phyloP scores from a whole-genome alignment of 2,797 vertebrate species.

The Pipistrellus kuhlii region DNA sequence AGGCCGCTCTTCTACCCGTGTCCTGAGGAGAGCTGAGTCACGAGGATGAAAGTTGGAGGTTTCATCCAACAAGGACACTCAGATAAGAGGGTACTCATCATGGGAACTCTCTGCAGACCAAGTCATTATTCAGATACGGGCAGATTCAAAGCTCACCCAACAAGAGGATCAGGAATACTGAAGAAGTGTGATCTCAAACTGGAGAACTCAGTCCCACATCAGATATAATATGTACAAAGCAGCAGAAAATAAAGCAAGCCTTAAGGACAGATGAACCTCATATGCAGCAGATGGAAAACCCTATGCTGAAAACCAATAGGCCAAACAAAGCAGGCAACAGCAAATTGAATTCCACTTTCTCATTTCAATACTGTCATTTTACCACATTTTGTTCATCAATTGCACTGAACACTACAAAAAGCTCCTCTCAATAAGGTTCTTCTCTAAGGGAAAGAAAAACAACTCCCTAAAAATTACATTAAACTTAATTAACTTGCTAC shows the following conservation, averaged over 20 bases:
- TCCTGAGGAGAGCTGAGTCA: neutral
- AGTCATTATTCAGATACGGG: neutral
- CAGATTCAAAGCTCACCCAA: neutral
- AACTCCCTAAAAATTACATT: neutral
- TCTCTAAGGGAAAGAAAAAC: constrained; percentile 1
- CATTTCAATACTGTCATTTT: neutral
- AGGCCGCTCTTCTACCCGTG: neutral
- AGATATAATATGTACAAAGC: constrained; percentile 44
- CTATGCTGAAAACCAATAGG: neutral
- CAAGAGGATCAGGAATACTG: constrained; percentile 5
- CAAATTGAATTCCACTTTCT: neutral
- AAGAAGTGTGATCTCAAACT: constrained; percentile 15
- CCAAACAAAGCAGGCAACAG: constrained; percentile 12
- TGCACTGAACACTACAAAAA: neutral
- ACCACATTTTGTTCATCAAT: neutral
- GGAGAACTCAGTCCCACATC: constrained; percentile 35
- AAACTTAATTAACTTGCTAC: neutral
- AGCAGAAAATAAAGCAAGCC: constrained; percentile 58
- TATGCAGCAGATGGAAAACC: constrained; percentile 29
- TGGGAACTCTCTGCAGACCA: neutral
- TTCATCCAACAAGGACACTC: neutral
- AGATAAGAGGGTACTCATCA: neutral
- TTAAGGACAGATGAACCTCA: constrained; percentile 22
- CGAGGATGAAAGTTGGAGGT: neutral
- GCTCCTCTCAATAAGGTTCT: neutral